Conservation (phyloP, 1,140 invertebrate species). For the Leptinotarsa lineolata region DNA sequence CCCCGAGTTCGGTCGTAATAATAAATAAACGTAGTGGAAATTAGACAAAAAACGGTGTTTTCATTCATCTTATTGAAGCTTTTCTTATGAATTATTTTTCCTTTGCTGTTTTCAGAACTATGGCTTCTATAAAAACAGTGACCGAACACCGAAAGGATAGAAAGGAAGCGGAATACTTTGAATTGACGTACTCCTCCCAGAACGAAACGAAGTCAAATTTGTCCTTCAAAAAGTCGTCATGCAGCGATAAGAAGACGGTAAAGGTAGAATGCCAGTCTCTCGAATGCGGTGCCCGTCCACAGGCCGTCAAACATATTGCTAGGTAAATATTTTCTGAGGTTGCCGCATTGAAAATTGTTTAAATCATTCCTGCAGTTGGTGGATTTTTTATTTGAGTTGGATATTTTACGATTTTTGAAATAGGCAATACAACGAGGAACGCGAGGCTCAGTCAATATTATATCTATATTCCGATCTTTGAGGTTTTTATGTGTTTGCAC, state of each 20-base stretch:
- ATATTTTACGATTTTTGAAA: too few relatives aligned
- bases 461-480: too few relatives aligned
- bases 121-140: conserved; percentile 59
- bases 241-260: conserved; percentile 66
- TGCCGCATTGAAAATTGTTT: conserved; percentile 29
- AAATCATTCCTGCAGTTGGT: not conserved
- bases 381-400: too few relatives aligned
- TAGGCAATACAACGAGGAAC: too few relatives aligned
- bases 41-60: too few relatives aligned
- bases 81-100: too few relatives aligned
- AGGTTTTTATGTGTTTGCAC: too few relatives aligned
- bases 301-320: conserved; percentile 65
- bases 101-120: conserved; percentile 57
- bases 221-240: conserved; percentile 68
- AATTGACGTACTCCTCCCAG: conserved; percentile 51
- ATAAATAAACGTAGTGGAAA: too few relatives aligned
- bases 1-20: too few relatives aligned
- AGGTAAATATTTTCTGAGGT: conserved; percentile 59
- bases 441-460: too few relatives aligned
- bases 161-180: conserved; percentile 57
- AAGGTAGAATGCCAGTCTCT: conserved; percentile 71
- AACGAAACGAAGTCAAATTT: conserved; percentile 62
- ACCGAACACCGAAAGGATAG: conserved; percentile 49
- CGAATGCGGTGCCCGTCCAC: conserved; percentile 74
- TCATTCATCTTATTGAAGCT: too few relatives aligned